Evolutionary conservation across 1,140 invertebrate species (phyloP), one percentile per base, ranked within the genome.

Genomic region (Stenopsyche tienmushanensis): DNA sequence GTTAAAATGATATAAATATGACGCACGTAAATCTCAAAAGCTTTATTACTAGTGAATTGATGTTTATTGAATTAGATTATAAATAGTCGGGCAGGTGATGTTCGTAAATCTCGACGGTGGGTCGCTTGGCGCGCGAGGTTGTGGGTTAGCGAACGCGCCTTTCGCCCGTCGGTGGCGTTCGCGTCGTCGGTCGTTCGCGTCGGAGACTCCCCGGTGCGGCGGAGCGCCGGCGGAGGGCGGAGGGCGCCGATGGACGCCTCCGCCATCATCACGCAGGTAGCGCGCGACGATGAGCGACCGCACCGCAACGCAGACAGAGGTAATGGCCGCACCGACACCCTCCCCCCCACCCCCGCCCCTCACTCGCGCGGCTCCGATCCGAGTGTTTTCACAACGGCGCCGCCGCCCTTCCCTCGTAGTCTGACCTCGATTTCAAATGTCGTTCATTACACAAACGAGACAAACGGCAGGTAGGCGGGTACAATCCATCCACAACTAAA

Each of bases 241-340:
- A 23, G 15, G 54, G 2, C 47, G 18, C 21, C 42, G 44, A 96
- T 96, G 93, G 94, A 96, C 92, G 92, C 91, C 88, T 92, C 93
- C 90, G 96, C 93, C 88, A 96, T 97, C 87, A 96, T 96, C 83
- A 94, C 93, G 83, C 93, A 96, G 88, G 93, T 94, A 85, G 92
- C 89, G 84, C 89, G 92, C 83, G 93, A 96, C 89, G 93, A 96
- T 23, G 42, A 45, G 15, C 57, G n/a, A 20, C 23, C 41, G 23
- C 42, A 34, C n/a, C 42, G 9, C 52, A n/a, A n/a, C n/a, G n/a
- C n/a, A n/a, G n/a, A n/a, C n/a, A n/a, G n/a, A n/a, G n/a, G n/a
- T n/a, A n/a, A n/a, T n/a, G n/a, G n/a, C n/a, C 20, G 13, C 29
- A 39, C n/a, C 26, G 29, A 25, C 54, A 3, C 29, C 53, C 10